phyloP scores from a whole-genome alignment of 64 coral and sea anemone genomes.

The Pocillopora verrucosa region DNA sequence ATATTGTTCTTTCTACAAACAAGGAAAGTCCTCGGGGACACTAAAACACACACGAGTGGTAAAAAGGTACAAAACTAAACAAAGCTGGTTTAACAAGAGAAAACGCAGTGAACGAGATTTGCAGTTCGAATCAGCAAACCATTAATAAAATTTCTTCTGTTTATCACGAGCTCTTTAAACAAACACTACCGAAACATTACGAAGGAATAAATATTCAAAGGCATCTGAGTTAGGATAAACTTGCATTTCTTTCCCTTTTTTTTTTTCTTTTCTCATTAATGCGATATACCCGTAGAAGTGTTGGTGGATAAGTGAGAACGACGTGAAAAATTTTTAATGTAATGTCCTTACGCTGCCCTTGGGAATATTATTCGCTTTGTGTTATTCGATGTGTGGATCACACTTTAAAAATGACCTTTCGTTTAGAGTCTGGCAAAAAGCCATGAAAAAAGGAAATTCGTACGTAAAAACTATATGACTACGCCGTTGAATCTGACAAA shows the following conservation, averaged over 20 bases:
- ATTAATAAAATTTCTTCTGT: constrained; percentile 16
- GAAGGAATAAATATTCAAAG: not conserved
- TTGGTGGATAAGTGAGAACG: not conserved
- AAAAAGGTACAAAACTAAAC: constrained; percentile 69
- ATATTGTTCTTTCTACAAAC: constrained; percentile 64
- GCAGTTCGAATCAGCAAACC: constrained; percentile 36
- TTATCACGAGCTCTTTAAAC: not conserved
- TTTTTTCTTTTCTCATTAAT: not conserved
- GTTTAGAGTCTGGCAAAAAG: constrained; percentile 30
- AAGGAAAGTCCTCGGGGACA: constrained; percentile 46
- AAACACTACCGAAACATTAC: not conserved
- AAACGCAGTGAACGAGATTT: constrained; percentile 1
- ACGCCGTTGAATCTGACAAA: not conserved
- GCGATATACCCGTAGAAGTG: not conserved
- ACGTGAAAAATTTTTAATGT: constrained; percentile 20
- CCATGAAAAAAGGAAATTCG: constrained; percentile 5
- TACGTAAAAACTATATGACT: not conserved
- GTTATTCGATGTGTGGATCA: not conserved
- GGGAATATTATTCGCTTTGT: not conserved
- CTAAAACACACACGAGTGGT: constrained; percentile 57
- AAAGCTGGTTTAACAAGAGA: constrained; percentile 68
- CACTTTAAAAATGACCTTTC: not conserved
- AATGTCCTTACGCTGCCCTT: not conserved
- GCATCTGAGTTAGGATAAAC: not conserved
- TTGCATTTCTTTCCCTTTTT: not conserved